Base-by-base conservation (phyloP, 2,797 vertebrate species). In the Heterohyrax brucei region DNA sequence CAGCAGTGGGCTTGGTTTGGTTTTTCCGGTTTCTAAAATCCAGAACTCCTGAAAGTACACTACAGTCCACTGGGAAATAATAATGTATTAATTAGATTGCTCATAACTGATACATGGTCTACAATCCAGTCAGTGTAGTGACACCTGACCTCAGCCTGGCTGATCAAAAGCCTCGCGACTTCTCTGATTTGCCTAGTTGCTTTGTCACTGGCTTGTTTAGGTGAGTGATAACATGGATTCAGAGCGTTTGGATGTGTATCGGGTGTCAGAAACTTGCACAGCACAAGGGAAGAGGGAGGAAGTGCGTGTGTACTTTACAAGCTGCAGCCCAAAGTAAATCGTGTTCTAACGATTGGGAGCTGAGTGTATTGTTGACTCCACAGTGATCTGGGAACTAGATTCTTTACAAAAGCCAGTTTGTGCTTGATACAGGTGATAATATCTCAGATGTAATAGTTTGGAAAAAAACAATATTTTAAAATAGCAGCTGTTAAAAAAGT, bases 351-450 rank as follows among this genome's bases (percentile, higher is more conserved):
- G 56, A 81, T 73, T 2, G n/a, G 19, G 18, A 73, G 30, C 22
- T 76, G 56, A 12, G 26, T 66, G 7, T 53, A 62, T 24, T 75
- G 21, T 28, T 62, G 56, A 73, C 19, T 28, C 8, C 13, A 5
- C 5, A 70, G n/a, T 70, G 61, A 81, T 50, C 59, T 77, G 10
- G 75, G 89, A 78, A 64, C 18, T 2, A 62, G 72, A 18, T 61
- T 92, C 72, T 94, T 79, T 70, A 72, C 19, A 89, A 86, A 95
- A 64, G 33, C 22, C 22, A 81, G 21, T 26, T 85, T 88, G 66
- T 91, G 56, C 26, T 92, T 66, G 46, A 30, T 82, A 2, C 81
- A 91, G 48, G 62, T 77, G 13, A 53, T 39, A 89, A 92, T 19
- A 70, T 61, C 12, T 78, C 59, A 94, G 39, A 78, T 86, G 7